Evolutionary conservation across 2,888 invertebrate species (phyloP), one percentile per base, ranked within the genome.

Genomic region (Polylopha cassiicola): DNA sequence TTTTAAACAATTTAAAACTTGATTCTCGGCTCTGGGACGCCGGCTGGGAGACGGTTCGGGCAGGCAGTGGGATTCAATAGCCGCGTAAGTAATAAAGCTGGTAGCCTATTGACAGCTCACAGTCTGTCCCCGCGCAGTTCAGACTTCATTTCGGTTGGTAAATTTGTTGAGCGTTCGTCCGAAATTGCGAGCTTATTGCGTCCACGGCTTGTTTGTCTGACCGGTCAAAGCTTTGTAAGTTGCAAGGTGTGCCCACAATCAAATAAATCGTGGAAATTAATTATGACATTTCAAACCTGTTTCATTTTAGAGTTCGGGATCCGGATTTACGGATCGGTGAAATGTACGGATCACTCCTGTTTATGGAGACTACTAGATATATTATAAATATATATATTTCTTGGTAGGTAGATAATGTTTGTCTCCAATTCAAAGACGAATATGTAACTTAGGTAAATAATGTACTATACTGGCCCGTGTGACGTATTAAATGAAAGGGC

Each of bases 131-230:
- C 66, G 71, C 65, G 57, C 59, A 64, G 65, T 66, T 63, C 72
- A 67, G 70, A 76, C 78, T 81, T 81, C 76, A 80, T 82, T 80
- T 73, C 76, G 65, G 71, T 74, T 67, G 72, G 80, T 65, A 78
- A 81, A 81, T 81, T 80, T 81, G 82, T 76, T 65, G 73, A 76
- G 68, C 64, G 70, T 61, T 65, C 68, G 64, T 65, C 72, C 70
- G 67, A 75, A 80, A 80, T 72, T 68, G 75, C 70, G 64, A 60
- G 71, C 70, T 81, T 84, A 82, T 84, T 84, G 82, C 80, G 63
- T 66, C 67, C 72, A 71, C 62, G 55, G 67, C 59, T 61, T 77
- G 77, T 80, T 77, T 79, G 73, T 70, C 46, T 55, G 59, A 53
- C 53, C 58, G 64, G 71, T 70, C 80, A 76, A 79, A 79, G 79